Evolutionary conservation across 2,113 vertebrate genomes (phyloP), one percentile per base, ranked within the genome.

Genomic region (Xyliphius kryptos): DNA sequence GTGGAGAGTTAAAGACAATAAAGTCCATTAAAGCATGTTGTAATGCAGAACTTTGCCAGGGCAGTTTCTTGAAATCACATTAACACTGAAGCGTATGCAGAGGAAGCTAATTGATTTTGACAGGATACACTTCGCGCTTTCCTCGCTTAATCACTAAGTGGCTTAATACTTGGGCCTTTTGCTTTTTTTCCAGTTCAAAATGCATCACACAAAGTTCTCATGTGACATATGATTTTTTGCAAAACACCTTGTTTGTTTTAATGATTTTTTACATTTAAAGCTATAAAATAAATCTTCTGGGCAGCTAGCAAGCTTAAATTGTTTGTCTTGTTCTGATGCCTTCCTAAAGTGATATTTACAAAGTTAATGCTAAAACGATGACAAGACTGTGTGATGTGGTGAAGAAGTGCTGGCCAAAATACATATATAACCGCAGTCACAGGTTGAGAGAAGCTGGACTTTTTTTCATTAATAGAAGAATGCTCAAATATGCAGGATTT

Each of bases 61-160:
- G 54, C 54, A 46, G 57, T 70, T 74, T 63, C 56, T 61, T 51
- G 46, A 70, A 70, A 70, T 70, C 72, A 56, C 12, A 70, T 74
- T 64, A 63, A 64, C 19, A 46, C 41, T 20, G 53, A 62, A 61
- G 52, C 55, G 49, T 63, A 59, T 63, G 63, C 38, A 40, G 49
- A 21, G 56, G 50, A 51, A 63, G 58, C 47, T 70, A 70, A 74
- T 74, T 71, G 68, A 50, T 71, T 71, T 54, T 71, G 72, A 71
- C 72, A 68, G 52, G 43, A 68, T 48, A 61, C 51, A 44, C 50
- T 22, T 46, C 50, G 19, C 55, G 61, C 41, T 62, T 56, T 32
- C 16, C 59, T 71, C 61, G 37, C 69, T 68, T 69, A 36, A 53
- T 71, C 65, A 68, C 57, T 61, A 66, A 57, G 58, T 47, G 16